Percentiles rank a stretch among this genome's conserved stretches.
Conservation (phyloP, 23 tunicate species). For the Trididemnum clinides region DNA sequence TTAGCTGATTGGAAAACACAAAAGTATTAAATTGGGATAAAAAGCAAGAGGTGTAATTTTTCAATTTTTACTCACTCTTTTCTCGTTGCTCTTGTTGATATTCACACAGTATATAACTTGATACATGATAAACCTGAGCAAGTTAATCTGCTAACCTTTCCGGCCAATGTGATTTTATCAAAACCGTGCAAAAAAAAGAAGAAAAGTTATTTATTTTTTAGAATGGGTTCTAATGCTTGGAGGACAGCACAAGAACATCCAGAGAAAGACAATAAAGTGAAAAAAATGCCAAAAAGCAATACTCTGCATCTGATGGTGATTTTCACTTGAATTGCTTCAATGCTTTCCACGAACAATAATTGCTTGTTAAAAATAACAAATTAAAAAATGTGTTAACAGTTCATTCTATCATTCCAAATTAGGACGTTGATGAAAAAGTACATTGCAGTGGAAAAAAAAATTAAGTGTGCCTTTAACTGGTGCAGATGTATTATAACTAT, state of each 20-base stretch:
- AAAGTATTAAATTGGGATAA: not conserved
- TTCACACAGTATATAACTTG: not conserved
- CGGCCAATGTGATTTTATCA: not conserved
- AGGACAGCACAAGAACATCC: too few species aligned
- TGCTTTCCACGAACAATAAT: not conserved
- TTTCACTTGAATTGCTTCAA: not conserved
- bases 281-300: not conserved
- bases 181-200: not conserved
- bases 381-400: not conserved
- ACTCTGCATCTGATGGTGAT: not conserved
- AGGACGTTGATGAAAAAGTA: not conserved
- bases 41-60: not conserved
- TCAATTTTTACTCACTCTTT: not conserved
- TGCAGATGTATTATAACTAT: not conserved
- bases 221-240: too few species aligned
- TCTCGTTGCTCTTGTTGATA: not conserved
- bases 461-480: not conserved
- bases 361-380: not conserved
- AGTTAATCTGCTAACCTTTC: not conserved
- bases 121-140: not conserved
- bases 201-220: too few species aligned
- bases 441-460: not conserved
- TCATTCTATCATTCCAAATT: not conserved
- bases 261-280: not conserved
- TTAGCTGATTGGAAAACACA: not conserved